A percentile compares a stretch with the other conserved stretches of the same genome.
Evolutionary conservation across 2,888 invertebrate species (phyloP).

Genomic region (Lumbricus terrestris): DNA sequence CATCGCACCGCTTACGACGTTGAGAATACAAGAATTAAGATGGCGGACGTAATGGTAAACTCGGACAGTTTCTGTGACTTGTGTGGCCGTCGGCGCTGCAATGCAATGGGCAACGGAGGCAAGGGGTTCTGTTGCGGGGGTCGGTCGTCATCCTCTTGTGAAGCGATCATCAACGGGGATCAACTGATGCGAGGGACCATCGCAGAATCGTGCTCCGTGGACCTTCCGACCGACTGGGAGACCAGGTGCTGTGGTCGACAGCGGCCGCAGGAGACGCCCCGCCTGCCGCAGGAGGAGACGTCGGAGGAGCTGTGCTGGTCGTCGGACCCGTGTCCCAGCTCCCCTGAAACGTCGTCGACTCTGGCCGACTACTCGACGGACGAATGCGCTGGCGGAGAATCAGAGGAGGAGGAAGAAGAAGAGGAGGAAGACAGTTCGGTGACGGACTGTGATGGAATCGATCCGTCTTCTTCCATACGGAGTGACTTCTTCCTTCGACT

Average conservation of each 20-base stretch:
- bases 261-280: neutral
- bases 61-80: neutral
- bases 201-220: neutral
- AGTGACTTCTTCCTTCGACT: neutral
- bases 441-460: neutral
- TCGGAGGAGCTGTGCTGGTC: neutral
- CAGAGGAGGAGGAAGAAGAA: too few relatives aligned
- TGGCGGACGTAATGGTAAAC: neutral
- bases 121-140: neutral
- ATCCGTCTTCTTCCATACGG: neutral
- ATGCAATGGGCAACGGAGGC: neutral
- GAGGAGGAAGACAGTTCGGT: neutral
- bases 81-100: neutral
- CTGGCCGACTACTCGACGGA: constrained; percentile 7
- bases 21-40: neutral
- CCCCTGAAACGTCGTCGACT: neutral
- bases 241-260: neutral
- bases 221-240: neutral
- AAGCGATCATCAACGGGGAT: neutral
- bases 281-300: neutral
- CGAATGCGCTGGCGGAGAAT: neutral
- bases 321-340: neutral
- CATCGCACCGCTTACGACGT: neutral
- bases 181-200: neutral
- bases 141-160: neutral